Evolutionary conservation across 1,140 invertebrate species (phyloP), one percentile per base, ranked within the genome.

Genomic region (Euura saliciscinereae): DNA sequence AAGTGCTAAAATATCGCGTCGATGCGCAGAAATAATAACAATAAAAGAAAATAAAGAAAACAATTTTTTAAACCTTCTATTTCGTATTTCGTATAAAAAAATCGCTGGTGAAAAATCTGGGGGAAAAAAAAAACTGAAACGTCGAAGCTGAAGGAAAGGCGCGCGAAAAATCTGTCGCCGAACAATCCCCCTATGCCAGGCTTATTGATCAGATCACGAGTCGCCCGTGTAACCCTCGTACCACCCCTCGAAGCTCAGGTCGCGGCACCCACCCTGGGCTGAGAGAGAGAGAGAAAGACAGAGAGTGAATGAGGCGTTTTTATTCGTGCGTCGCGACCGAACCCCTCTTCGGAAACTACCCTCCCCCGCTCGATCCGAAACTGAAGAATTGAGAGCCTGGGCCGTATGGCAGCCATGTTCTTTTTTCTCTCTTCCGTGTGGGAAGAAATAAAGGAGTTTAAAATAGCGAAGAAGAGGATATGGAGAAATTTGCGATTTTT

Each of bases 131-230:
- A 59, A 59, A 59, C 13, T 59, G 51, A 28, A 4, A 59, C 51
- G 51, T 59, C 6, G 51, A 6, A 59, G 6, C 51, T 11, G 66
- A 44, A 43, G 11, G 11, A 28, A 45, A 44, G 68, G 68, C 11
- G 68, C 28, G 13, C 68, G 68, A 69, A 28, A 28, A 69, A 69
- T 72, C 72, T 73, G 78, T 78, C 78, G 78, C 78, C 82, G 83
- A 84, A 82, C 80, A 82, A 82, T 79, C 82, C 79, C 51, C 78
- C 79, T 81, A 84, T 84, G 82, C 80, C 81, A 28, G 79, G 82
- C 83, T 86, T 86, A 85, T 86, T 83, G 83, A 85, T 86, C 83
- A 85, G 82, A 86, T 84, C 81, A 83, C 79, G 82, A 85, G 79
- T 84, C 82, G 82, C 81, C 81, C 79, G 80, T 80, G 82, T 78